phyloP scores from a whole-genome alignment of 2,797 vertebrate genomes.

The Microhierax caerulescens region DNA sequence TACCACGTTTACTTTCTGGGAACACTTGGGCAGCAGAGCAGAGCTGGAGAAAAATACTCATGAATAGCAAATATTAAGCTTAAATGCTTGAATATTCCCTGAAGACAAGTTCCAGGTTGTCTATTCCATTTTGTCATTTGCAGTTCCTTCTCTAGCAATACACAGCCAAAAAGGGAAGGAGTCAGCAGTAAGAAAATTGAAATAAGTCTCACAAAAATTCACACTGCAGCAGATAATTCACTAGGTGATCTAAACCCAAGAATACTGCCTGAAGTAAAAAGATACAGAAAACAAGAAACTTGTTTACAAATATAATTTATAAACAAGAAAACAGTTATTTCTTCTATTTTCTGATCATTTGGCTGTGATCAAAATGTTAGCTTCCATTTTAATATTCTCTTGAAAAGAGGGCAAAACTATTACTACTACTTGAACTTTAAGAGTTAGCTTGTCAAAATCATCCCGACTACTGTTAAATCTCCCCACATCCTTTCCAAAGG shows the following conservation, averaged over 20 bases:
- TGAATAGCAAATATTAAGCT: constrained; percentile 23
- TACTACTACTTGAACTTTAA: neutral
- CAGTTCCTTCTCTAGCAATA: neutral
- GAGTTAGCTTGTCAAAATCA: neutral
- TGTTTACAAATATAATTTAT: neutral
- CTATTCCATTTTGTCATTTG: constrained; percentile 19
- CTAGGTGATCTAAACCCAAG: neutral
- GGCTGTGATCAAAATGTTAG: neutral
- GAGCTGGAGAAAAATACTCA: neutral
- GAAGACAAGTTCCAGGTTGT: constrained; percentile 18
- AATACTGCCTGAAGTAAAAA: neutral
- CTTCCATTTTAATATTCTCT: neutral
- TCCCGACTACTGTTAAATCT: neutral
- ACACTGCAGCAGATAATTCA: neutral
- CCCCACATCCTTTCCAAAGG: neutral
- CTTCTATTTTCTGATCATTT: neutral
- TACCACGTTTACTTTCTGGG: neutral
- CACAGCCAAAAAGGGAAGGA: neutral
- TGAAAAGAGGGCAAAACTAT: neutral
- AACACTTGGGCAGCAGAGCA: neutral
- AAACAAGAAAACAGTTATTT: neutral
- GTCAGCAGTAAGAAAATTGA: constrained; percentile 4
- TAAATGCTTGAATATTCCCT: neutral
- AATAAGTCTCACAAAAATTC: neutral
- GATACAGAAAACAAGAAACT: neutral